Evolutionary conservation across 2,888 invertebrate genomes (phyloP).

Genomic region (Ormyrus labotus): DNA sequence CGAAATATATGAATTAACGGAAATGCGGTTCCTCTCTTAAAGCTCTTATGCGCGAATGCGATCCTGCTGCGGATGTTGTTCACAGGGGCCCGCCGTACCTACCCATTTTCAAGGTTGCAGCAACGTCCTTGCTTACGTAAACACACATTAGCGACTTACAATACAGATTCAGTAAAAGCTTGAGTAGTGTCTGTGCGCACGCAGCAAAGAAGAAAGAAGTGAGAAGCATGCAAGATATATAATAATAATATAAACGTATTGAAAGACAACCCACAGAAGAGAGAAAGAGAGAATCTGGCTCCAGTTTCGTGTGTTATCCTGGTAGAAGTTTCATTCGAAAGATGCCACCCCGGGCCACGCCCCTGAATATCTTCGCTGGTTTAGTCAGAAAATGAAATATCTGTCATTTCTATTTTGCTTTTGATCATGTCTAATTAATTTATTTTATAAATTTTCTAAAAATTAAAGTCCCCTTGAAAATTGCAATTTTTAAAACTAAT

Average conservation of each 20-base stretch:
- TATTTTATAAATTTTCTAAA: too few relatives aligned
- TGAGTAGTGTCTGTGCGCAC: background rate
- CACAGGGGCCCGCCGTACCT: slow-evolving; percentile 70
- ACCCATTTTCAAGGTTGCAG: slow-evolving; percentile 52
- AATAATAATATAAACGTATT: slow-evolving; percentile 52
- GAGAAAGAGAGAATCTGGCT: slow-evolving; percentile 55
- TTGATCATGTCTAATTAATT: too few relatives aligned
- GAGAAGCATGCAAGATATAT: slow-evolving; percentile 57
- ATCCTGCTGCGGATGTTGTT: slow-evolving; percentile 72
- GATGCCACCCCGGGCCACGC: slow-evolving; percentile 73
- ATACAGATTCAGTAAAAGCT: too few relatives aligned
- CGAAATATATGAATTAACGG: slow-evolving; percentile 15
- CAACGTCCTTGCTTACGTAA: slow-evolving; percentile 53
- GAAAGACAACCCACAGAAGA: slow-evolving; percentile 49
- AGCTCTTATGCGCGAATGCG: slow-evolving; percentile 65
- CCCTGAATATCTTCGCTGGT: slow-evolving; percentile 59
- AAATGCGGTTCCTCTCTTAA: slow-evolving; percentile 28
- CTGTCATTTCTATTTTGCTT: too few relatives aligned
- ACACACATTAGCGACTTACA: background rate
- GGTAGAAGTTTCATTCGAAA: slow-evolving; percentile 71
- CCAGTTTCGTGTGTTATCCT: slow-evolving; percentile 69
- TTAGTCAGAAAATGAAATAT: too few relatives aligned
- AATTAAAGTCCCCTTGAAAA: too few relatives aligned
- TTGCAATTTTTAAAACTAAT: too few relatives aligned
- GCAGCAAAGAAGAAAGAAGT: slow-evolving; percentile 59